Conservation (phyloP, 2,113 vertebrate genomes). For the Mesoclemmys tuberculata region DNA sequence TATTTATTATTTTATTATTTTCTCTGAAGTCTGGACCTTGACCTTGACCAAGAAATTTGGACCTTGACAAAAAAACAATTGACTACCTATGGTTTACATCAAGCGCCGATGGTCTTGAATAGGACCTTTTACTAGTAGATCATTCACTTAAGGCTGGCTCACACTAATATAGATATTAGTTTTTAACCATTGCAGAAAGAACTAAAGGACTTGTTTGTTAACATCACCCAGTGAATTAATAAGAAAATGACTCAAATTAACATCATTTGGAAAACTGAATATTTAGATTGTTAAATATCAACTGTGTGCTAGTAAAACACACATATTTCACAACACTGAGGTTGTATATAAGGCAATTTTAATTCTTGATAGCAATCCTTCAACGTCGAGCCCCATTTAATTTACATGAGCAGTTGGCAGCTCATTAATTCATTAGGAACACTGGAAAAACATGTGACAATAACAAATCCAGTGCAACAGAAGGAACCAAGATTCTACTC, state of each 20-base stretch:
- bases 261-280: constrained; percentile 30
- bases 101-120: neutral
- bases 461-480: constrained; percentile 77
- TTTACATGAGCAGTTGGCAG: constrained; percentile 81
- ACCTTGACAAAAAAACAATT: no score
- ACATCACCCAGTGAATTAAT: neutral
- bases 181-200: neutral
- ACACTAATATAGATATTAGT: neutral
- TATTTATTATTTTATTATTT: no score
- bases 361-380: constrained; percentile 59
- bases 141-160: neutral
- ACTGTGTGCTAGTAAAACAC: constrained; percentile 58
- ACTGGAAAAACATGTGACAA: constrained; percentile 72
- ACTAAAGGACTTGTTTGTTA: constrained; percentile 31
- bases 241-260: constrained; percentile 54
- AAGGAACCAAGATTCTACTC: constrained; percentile 69
- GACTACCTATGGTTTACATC: neutral
- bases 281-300: constrained; percentile 54
- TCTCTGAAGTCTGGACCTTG: no score
- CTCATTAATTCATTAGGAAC: constrained; percentile 82
- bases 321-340: constrained; percentile 56
- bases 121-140: neutral
- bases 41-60: no score
- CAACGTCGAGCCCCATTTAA: constrained; percentile 72
- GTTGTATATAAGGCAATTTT: constrained; percentile 60